Conservation (phyloP, 2,113 vertebrate species). For the Grus americana region DNA sequence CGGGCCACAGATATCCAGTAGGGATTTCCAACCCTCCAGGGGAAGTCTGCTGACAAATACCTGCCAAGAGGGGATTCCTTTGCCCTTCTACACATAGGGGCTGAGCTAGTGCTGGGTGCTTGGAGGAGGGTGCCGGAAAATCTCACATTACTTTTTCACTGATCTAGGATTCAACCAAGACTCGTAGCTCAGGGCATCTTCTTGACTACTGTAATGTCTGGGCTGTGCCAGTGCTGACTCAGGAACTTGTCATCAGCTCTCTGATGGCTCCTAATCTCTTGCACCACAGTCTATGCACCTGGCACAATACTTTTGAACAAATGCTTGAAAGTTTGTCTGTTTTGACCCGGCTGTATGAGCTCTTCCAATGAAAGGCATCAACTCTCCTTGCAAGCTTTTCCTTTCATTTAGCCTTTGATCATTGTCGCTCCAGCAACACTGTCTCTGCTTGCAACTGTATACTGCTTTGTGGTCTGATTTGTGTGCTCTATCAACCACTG, state of each 20-base stretch:
- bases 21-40: neutral
- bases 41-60: conserved; percentile 12
- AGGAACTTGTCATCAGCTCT: neutral
- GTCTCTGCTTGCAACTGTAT: neutral
- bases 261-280: neutral
- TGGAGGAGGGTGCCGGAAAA: neutral
- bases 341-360: neutral
- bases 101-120: neutral
- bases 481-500: neutral
- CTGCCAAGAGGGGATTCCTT: neutral
- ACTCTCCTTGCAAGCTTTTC: neutral
- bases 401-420: neutral
- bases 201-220: neutral
- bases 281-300: neutral
- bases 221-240: conserved; percentile 9
- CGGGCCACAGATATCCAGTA: neutral
- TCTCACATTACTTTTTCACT: neutral
- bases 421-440: neutral
- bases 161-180: neutral
- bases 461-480: neutral
- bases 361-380: neutral
- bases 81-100: neutral
- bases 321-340: neutral
- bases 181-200: neutral
- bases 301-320: neutral